Percentiles rank a stretch among this genome's conserved stretches.
These are phyloP conservation scores for Orbicella faveolata DNA, from an alignment of 64 coral and sea anemone species.

Conservation along the genomic window DNA sequence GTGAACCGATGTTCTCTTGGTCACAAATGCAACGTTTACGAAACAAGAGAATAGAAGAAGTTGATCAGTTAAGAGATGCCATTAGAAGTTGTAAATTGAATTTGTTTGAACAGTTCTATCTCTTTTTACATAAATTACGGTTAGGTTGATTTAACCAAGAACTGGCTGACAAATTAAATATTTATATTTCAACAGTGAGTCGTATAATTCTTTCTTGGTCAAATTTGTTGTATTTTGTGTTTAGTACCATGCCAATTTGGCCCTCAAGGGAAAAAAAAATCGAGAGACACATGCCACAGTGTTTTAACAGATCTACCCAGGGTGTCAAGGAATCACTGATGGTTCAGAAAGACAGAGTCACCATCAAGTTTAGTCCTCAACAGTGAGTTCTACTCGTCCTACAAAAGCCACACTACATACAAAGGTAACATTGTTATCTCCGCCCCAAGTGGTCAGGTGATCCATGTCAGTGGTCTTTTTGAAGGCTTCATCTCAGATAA, in stretches of 20 bases:
- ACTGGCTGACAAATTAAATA: conserved; percentile 49
- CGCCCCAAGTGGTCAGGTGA: conserved; percentile 36
- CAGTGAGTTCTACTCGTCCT: conserved; percentile 27
- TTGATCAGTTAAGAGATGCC: conserved; percentile 20
- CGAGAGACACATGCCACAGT: conserved; percentile 15
- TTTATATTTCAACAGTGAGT: conserved; percentile 35
- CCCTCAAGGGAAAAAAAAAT: conserved; percentile 28
- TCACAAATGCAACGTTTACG: conserved; percentile 21
- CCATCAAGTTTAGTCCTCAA: conserved; percentile 43
- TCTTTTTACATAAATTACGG: conserved; percentile 46
- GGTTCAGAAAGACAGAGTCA: conserved; percentile 41
- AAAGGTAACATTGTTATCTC: conserved; percentile 69
- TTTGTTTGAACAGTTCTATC: conserved; percentile 55
- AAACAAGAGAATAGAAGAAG: conserved; percentile 12
- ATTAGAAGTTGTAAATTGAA: conserved; percentile 13
- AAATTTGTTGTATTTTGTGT: conserved; percentile 62
- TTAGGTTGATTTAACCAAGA: conserved; percentile 22
- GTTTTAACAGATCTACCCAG: conserved; percentile 14
- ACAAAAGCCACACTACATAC: conserved; percentile 50
- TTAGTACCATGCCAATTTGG: conserved; percentile 36
- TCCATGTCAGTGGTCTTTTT: conserved; percentile 48
- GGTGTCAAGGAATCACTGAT: conserved; percentile 45
- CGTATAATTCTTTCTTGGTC: conserved; percentile 37
- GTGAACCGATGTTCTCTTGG: conserved; percentile 22
- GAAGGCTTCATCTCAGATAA: conserved; percentile 19